Evolutionary conservation across 2,888 invertebrate species (phyloP), one percentile per base, ranked within the genome.

Genomic region (Drosophila eohydei): DNA sequence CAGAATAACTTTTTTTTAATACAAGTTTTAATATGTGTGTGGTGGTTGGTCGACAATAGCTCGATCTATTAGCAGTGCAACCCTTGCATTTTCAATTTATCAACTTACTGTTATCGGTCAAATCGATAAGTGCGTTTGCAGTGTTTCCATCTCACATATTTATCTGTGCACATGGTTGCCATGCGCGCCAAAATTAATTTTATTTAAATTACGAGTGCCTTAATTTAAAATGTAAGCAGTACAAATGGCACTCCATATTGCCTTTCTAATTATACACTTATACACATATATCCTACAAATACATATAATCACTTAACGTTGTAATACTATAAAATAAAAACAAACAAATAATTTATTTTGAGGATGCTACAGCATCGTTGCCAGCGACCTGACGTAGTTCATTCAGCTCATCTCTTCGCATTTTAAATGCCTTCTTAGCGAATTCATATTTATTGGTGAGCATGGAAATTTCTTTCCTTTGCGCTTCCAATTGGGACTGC

Each of bases 1-100:
- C 52, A 66, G 61, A 80, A 73, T 66, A 30, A 68, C 63, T 83
- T 73, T 62, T 83, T 32, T 80, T 88, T 78, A 74, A 77, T 78
- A 78, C 66, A 78, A 78, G 59, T 44, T 59, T 78, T 67, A 78
- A 74, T 77, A 67, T 61, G 44, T 36, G 36, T 28, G 78, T 78
- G 78, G 78, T 56, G 79, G 78, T 52, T 36, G 28, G 61, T 7
- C 73, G 78, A 76, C 52, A 54, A 4, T 2, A n/a, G 7, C 6
- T 26, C 60, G 74, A 78, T 78, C 32, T 32, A 2, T 14, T 36
- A 5, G 2, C 46, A 16, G 5, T 62, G 74, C 74, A 38, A 69
- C 69, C 14, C 69, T 55, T 21, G 11, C 9, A 36, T 9, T 36
- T 34, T 2, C 3, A 28, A 40, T n/a, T 26, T 7, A 40, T 46